Evolutionary conservation across 92 coral and sea anemone species (phyloP).

Genomic region (Palythoa heliodiscus): DNA sequence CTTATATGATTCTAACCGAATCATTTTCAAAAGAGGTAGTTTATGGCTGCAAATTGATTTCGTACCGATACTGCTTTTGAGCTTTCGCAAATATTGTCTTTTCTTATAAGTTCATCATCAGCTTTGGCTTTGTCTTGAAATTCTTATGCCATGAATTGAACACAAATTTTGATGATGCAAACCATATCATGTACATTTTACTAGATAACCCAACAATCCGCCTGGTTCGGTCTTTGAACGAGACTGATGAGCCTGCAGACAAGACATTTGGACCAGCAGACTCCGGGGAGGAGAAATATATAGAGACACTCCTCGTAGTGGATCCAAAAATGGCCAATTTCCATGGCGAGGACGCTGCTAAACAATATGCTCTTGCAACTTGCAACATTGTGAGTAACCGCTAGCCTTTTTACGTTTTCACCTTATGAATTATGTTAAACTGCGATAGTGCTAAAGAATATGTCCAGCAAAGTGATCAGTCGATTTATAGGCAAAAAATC

Average conservation of each 20-base stretch:
- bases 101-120: too few species aligned
- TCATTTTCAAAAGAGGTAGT: too few species aligned
- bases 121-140: too few species aligned
- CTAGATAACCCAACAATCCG: slow-evolving; percentile 91
- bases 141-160: too few species aligned
- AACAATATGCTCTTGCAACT: slow-evolving; percentile 94
- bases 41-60: too few species aligned
- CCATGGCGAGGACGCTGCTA: slow-evolving; percentile 98
- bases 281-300: slow-evolving; percentile 87
- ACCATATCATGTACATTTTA: background rate
- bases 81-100: too few species aligned
- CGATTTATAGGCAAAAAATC: too few species aligned
- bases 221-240: slow-evolving; percentile 74
- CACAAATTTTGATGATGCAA: background rate
- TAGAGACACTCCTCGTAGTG: slow-evolving; percentile 92
- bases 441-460: background rate
- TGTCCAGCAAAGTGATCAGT: too few species aligned
- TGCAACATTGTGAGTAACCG: slow-evolving; percentile 91
- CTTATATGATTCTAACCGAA: too few species aligned
- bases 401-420: background rate
- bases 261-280: slow-evolving; percentile 81
- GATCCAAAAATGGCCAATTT: slow-evolving; percentile 99
- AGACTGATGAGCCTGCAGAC: slow-evolving; percentile 57
- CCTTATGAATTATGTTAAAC: background rate
- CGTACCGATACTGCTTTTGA: too few species aligned